Conservation (phyloP, 1,140 invertebrate species). For the Drosophila elegans region DNA sequence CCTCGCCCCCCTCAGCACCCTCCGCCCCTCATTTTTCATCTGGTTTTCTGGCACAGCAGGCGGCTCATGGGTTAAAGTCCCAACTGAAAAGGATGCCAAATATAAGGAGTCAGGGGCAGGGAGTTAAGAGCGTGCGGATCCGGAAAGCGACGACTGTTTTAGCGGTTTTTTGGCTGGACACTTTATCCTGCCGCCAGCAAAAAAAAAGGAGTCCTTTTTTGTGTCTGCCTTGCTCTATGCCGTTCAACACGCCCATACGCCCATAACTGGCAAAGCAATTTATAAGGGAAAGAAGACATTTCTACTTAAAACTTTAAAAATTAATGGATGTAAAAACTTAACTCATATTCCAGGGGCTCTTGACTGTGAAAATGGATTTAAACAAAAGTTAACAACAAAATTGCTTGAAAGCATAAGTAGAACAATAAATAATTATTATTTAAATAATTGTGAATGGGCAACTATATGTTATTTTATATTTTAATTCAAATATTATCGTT, state of each 20-base stretch:
- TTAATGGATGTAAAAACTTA: neutral
- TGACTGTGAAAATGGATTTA: too few species aligned
- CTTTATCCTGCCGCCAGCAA: constrained; percentile 23
- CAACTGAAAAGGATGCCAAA: constrained; percentile 7
- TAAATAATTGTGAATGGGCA: too few species aligned
- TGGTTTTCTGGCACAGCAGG: constrained; percentile 43
- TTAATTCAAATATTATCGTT: too few species aligned
- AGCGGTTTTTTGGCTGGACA: constrained; percentile 56
- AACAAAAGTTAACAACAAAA: neutral
- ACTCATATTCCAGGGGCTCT: neutral
- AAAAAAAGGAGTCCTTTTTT: neutral
- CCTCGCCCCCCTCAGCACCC: neutral
- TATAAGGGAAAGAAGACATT: neutral
- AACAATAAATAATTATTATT: neutral
- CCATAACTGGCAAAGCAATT: constrained; percentile 11
- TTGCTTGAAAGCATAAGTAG: too few species aligned
- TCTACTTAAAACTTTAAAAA: neutral
- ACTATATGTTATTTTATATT: too few species aligned
- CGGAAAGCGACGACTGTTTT: constrained; percentile 53
- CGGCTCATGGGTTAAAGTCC: constrained; percentile 19
- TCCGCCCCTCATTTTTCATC: constrained; percentile 17
- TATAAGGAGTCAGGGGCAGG: constrained; percentile 16
- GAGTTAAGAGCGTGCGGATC: constrained; percentile 21
- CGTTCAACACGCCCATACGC: constrained; percentile 23
- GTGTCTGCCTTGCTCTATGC: neutral